phyloP scores from a whole-genome alignment of 2,797 vertebrate genomes.

The Syngnathus acus region DNA sequence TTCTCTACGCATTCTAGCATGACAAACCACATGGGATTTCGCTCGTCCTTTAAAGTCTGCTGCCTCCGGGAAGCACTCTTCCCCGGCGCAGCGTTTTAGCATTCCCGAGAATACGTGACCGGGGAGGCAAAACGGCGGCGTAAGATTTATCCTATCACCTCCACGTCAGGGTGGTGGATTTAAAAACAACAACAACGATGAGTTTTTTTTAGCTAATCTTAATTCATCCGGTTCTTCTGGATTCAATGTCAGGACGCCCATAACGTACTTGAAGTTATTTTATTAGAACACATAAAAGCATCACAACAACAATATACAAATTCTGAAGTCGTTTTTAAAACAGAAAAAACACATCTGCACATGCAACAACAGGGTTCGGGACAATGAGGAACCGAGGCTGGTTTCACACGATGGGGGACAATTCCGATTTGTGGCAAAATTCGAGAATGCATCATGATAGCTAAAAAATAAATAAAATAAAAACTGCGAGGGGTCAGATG shows the following conservation, averaged over 20 bases:
- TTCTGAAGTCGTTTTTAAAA: constrained; percentile 80
- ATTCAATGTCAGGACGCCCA: constrained; percentile 34
- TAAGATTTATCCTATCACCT: constrained; percentile 44
- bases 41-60: constrained; percentile 71
- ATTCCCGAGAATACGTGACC: constrained; percentile 69
- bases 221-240: constrained; percentile 38
- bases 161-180: constrained; percentile 25
- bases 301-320: constrained; percentile 91
- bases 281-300: constrained; percentile 86
- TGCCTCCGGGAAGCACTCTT: constrained; percentile 70
- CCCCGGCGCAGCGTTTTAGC: constrained; percentile 67
- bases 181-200: constrained; percentile 10
- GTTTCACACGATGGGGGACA: background rate
- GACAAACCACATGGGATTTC: constrained; percentile 75
- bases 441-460: background rate
- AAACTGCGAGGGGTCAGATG: background rate
- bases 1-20: constrained; percentile 64
- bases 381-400: constrained; percentile 69
- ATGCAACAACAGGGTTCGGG: constrained; percentile 89
- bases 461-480: background rate
- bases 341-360: constrained; percentile 82
- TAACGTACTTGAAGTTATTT: constrained; percentile 62
- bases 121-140: constrained; percentile 60
- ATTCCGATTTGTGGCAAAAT: background rate
- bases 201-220: constrained; percentile 43